Evolutionary conservation across 2,113 vertebrate species (phyloP), one percentile per base, ranked within the genome.

Genomic region (Axis porcinus): DNA sequence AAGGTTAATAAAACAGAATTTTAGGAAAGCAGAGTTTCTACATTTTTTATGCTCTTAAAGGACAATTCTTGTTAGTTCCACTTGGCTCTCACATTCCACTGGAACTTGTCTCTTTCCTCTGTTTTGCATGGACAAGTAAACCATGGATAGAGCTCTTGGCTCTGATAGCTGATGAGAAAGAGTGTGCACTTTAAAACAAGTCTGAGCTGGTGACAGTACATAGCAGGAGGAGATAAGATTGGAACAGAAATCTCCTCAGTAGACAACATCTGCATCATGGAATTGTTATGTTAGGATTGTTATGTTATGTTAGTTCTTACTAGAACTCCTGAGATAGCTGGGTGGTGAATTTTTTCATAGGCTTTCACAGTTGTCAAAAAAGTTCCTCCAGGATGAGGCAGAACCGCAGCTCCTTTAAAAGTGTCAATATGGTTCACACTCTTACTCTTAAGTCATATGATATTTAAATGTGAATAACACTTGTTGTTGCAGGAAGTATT

Each of bases 1-100:
- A 98, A 99, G 98, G 97, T 99, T 99, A 99, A 98, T 98, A 98
- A 99, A 98, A 98, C 15, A 82, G 95, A 92, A 27, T 64, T 94
- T 98, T 98, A 97, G 93, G 28, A 98, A 98, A 96, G 81, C 85
- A 96, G 6, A 12, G 9, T 97, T 98, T 97, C 89, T 97, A 88
- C 82, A 95, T 90, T 95, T 98, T 97, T 97, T 94, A 84, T 94
- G 79, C 58, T 95, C 54, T 78, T 96, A 97, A 98, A 97, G 76
- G 82, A 96, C 15, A 36, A 57, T 97, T 97, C 60, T 95, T 43
- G 9, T 96, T 98, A 93, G 81, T 55, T 97, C 52, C 85, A 40
- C 36, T 70, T 98, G 96, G 36, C 54, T 85, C 94, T 97, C 57
- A 60, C 2, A 33, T 97, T 92, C 89, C 84, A 94, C n/a, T 92